Base-by-base conservation (phyloP, 2,797 vertebrate species). In the Aulostomus chinensis region DNA sequence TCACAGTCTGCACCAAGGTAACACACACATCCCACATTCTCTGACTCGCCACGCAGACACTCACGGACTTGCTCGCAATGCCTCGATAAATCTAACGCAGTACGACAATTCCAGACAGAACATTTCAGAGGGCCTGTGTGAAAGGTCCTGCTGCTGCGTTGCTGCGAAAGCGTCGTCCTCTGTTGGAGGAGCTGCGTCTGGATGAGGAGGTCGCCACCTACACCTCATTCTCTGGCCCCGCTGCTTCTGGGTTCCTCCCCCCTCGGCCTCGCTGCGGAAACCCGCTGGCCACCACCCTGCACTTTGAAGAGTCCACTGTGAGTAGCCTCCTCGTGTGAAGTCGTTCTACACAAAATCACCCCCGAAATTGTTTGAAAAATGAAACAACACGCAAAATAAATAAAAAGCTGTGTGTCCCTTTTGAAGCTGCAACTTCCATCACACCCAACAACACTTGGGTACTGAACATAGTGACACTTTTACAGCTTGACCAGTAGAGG, bases 181-280 rank as follows among this genome's bases (percentile, higher is more conserved):
- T 65, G 6, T 50, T 89, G 28, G 86, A 89, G 54, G 89, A 92
- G 47, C 53, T 82, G 45, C 80, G 78, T 18, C 17, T 92, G 76
- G 89, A 93, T 5, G 87, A 90, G 17, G 92, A 93, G 57, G 90
- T 92, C 50, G 81, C 90, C 40, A 81, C 61, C 45, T 91, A 84
- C 78, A 87, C 80, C 16, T 84, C 84, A 0, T 4, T 15, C 15
- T 56, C 67, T 1, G 52, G 48, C 36, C 28, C 29, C 1, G 7
- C 58, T 22, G 13, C 49, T 4, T 54, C 52, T 0, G 59, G 54
- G 9, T 68, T 56, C 26, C 46, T 66, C 11, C 50, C 63, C 1
- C 56, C 53, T 7, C 81, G 36, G 16, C 78, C 73, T 0, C 87
- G 87, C 34, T 90, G 89, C 67, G 73, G 51, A 52, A 90, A 93